Conservation (phyloP, 2,113 vertebrate genomes). For the Lichenostomus cassidix region DNA sequence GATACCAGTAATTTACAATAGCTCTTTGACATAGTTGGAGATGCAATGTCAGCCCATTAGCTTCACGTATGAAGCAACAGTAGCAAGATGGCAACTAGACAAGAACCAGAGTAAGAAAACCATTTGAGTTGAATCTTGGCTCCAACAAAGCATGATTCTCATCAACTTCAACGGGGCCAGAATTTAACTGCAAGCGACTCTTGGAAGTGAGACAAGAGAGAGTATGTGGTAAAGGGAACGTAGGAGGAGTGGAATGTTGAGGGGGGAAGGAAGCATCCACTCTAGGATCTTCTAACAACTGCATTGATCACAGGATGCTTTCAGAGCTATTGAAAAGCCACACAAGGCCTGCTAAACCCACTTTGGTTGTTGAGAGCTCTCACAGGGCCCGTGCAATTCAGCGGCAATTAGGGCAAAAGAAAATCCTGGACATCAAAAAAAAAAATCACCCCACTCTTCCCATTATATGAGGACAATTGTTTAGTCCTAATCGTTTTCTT, state of each 20-base stretch:
- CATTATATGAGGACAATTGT: background rate
- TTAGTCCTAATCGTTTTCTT: background rate
- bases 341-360: background rate
- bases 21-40: conserved; percentile 34
- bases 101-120: conserved; percentile 44
- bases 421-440: background rate
- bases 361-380: background rate
- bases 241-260: conserved; percentile 56
- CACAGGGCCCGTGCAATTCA: background rate
- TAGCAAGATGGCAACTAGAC: conserved; percentile 54
- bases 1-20: conserved; percentile 58
- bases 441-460: background rate
- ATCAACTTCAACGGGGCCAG: conserved; percentile 45
- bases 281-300: background rate
- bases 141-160: conserved; percentile 34
- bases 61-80: conserved; percentile 27
- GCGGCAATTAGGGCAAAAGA: background rate
- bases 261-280: conserved; percentile 26
- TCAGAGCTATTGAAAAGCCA: background rate
- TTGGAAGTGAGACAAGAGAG: conserved; percentile 49
- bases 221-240: conserved; percentile 41
- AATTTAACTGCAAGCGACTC: conserved; percentile 49
- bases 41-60: conserved; percentile 37
- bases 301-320: conserved; percentile 21
- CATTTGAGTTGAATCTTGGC: conserved; percentile 41